phyloP scores from a whole-genome alignment of 2,113 vertebrate genomes.

The Leptobrachium leishanense region DNA sequence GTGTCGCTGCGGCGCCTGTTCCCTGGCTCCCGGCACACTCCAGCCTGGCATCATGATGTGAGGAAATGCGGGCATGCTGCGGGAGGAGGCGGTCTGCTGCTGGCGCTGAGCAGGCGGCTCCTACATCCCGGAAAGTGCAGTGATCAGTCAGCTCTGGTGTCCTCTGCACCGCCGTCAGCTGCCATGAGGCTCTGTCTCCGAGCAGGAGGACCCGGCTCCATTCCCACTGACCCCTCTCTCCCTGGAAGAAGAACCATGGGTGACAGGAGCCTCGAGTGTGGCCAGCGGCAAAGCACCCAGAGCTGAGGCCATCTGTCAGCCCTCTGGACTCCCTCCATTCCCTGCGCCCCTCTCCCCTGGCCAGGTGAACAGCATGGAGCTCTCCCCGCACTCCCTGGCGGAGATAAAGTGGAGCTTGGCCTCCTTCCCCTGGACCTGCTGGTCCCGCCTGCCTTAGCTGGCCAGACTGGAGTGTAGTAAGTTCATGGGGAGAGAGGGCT shows the following conservation, averaged over 20 bases:
- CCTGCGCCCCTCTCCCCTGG: background rate
- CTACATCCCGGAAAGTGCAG: slow-evolving; percentile 69
- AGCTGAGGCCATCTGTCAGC: too few species aligned
- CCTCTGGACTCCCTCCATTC: too few species aligned
- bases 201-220: background rate
- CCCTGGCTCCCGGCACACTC: too few species aligned
- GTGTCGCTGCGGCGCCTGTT: too few species aligned
- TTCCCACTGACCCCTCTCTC: background rate
- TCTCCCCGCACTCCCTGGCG: slow-evolving; percentile 76
- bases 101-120: slow-evolving; percentile 72
- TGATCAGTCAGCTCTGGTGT: slow-evolving; percentile 69
- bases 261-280: background rate
- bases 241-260: background rate
- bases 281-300: background rate
- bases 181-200: background rate
- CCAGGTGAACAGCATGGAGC: slow-evolving; percentile 37
- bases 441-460: slow-evolving; percentile 87
- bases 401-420: slow-evolving; percentile 91
- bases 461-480: slow-evolving; percentile 81
- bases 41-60: slow-evolving; percentile 3
- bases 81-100: slow-evolving; percentile 52
- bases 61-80: slow-evolving; percentile 51
- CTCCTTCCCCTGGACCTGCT: slow-evolving; percentile 86
- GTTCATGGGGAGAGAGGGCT: slow-evolving; percentile 39
- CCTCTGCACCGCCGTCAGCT: slow-evolving; percentile 61